Base-by-base conservation (phyloP, 2,888 invertebrate species). In the Steinernema hermaphroditum region DNA sequence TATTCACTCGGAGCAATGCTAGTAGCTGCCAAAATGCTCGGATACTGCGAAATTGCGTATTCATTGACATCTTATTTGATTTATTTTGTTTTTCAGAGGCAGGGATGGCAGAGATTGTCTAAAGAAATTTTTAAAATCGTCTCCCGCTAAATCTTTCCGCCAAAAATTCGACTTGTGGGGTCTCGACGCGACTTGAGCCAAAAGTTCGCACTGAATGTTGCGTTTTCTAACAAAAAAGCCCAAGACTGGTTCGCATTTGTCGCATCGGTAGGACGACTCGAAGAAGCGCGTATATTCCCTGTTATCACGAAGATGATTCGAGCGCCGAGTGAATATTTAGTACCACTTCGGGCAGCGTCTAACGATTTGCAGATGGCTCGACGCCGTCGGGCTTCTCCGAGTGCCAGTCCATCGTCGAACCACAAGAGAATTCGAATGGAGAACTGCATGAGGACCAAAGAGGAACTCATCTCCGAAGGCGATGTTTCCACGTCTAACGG, bases 81-180 rank as follows among this genome's bases (percentile, higher is more conserved):
- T n/a, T n/a, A 12, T 37, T 37, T 37, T 37, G 37, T 12, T 37
- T 4, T 37, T 4, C 37, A 37, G 12, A 37, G 37, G 37, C 37
- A 37, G 4, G 4, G 37, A 4, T 37, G 12, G 37, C 37, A 4
- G 37, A 8, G 6, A 37, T n/a, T n/a, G n/a, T n/a, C n/a, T n/a
- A n/a, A n/a, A n/a, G n/a, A n/a, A n/a, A 37, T 37, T 37, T 37
- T 12, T 8, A 37, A 37, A 4, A 37, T 37, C 12, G 4, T 8
- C 12, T 37, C 37, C 12, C 46, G n/a, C 46, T 46, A 6, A 4
- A 19, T 19, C 34, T 62, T 62, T 62, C 62, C 62, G 62, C 62
- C 62, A 62, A 62, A 62, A 62, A 62, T 62, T 62, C 62, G 62
- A 62, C 62, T 62, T 62, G 62, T 62, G 62, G 62, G 62, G 62